phyloP scores from a whole-genome alignment of 2,113 vertebrate genomes.

The Chaetodon auriga region DNA sequence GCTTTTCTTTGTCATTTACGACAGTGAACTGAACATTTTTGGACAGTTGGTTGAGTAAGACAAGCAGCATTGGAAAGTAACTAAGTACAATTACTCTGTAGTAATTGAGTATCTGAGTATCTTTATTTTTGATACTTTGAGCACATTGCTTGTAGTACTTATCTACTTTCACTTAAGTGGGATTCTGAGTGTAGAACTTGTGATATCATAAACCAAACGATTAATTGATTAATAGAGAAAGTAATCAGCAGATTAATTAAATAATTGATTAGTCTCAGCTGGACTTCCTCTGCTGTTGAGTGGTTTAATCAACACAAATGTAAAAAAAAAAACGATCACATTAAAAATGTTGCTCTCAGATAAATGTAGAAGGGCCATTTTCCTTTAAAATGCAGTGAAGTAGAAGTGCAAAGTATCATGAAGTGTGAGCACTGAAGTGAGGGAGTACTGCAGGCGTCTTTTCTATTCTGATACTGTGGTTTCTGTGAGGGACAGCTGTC shows the following conservation, averaged over 20 bases:
- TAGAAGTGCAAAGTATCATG: neutral
- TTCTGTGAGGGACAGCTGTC: slow-evolving; percentile 71
- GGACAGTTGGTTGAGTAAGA: neutral
- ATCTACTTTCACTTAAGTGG: no score
- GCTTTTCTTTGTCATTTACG: neutral
- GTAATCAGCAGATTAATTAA: neutral
- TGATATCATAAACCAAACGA: neutral
- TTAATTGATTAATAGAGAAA: neutral
- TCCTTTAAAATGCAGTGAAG: neutral
- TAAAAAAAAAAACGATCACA: neutral
- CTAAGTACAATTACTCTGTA: neutral
- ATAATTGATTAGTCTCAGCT: neutral
- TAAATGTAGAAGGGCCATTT: neutral
- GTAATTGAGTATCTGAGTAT: no score
- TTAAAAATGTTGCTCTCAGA: neutral
- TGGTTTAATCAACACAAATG: neutral
- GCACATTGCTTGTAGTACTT: no score
- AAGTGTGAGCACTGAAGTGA: neutral
- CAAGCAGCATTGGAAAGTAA: no score
- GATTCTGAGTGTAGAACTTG: no score
- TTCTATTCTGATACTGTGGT: slow-evolving; percentile 59
- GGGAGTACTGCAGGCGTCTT: slow-evolving; percentile 13
- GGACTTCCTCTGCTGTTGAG: neutral
- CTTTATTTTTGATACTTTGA: no score
- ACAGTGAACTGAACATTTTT: neutral